Base-by-base conservation (phyloP, 2,888 invertebrate species). In the Mamestra brassicae region DNA sequence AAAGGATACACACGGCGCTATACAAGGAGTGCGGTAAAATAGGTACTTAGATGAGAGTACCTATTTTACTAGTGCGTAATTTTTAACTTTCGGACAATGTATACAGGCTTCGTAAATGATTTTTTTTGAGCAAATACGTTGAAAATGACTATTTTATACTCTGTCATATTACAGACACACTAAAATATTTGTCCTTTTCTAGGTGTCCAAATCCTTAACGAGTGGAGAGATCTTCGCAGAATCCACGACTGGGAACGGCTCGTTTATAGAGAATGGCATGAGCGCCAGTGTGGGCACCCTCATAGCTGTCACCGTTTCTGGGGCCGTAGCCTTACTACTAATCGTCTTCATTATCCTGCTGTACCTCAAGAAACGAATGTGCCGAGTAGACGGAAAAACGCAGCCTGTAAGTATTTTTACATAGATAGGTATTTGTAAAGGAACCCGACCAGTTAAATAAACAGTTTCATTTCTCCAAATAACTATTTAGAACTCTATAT, bases 331-430 rank as follows among this genome's bases (percentile, higher is more conserved):
- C 7, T 85, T 95, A 62, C 83, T 95, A 76, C 72, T 95, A 26
- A 78, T 94, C 47, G 85, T 93, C 57, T 85, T 86, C 3, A 78
- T 88, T 34, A 76, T 90, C n/a, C 84, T 94, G 64, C 91, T 93
- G 87, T 95, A 94, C 88, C 87, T 95, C 74, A 94, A 92, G 77
- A 93, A 91, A 88, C 89, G 94, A 15, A 93, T 93, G 62, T 92
- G 95, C 71, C 92, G 91, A n/a, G 92, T 94, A 13, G 93, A 95
- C 76, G 94, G 95, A 57, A 96, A 96, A 92, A 89, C 94, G 11
- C 93, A 95, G 87, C 96, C 95, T 90, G 96, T 96, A 92, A 93
- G 87, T 86, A 72, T 34, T 38, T 26, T 5, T 10, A 42, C 38
- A 10, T 17, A 60, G 8, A 7, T 8, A 34, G 4, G 5, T 62